Evolutionary conservation across 92 coral and sea anemone species (phyloP).

Genomic region (Bergia puertoricense): DNA sequence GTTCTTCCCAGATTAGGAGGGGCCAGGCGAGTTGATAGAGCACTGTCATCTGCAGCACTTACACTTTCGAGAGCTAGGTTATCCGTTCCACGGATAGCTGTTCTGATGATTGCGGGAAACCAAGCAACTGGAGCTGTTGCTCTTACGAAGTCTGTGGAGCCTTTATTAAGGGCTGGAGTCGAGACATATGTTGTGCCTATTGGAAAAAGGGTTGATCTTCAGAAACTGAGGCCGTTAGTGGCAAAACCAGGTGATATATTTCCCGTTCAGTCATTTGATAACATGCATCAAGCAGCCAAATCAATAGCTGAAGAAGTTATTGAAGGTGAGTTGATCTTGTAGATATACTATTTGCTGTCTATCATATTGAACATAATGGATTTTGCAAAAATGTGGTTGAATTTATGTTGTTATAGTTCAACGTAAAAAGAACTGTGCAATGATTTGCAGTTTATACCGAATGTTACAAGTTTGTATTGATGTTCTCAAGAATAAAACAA

Average conservation of each 20-base stretch:
- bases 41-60: slow-evolving; percentile 53
- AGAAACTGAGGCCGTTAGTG: slow-evolving; percentile 62
- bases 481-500: too few species aligned
- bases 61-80: slow-evolving; percentile 53
- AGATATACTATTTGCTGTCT: background rate
- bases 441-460: too few species aligned
- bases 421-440: too few species aligned
- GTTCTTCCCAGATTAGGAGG: slow-evolving; percentile 63
- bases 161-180: slow-evolving; percentile 64
- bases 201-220: slow-evolving; percentile 54
- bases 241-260: slow-evolving; percentile 61
- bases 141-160: slow-evolving; percentile 56
- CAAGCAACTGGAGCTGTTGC: slow-evolving; percentile 40
- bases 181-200: slow-evolving; percentile 71
- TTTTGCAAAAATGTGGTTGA: too few species aligned
- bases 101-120: slow-evolving; percentile 73
- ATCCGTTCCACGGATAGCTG: slow-evolving; percentile 69
- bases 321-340: slow-evolving; percentile 35
- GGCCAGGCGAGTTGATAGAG: slow-evolving; percentile 64
- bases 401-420: too few species aligned
- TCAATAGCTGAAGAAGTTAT: slow-evolving; percentile 46
- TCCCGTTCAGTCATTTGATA: slow-evolving; percentile 50
- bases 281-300: slow-evolving; percentile 39
- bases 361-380: too few species aligned
- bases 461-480: too few species aligned